These are phyloP conservation scores for Tyria jacobaeae DNA, from an alignment of 2,888 invertebrate species.

Conservation along the genomic window DNA sequence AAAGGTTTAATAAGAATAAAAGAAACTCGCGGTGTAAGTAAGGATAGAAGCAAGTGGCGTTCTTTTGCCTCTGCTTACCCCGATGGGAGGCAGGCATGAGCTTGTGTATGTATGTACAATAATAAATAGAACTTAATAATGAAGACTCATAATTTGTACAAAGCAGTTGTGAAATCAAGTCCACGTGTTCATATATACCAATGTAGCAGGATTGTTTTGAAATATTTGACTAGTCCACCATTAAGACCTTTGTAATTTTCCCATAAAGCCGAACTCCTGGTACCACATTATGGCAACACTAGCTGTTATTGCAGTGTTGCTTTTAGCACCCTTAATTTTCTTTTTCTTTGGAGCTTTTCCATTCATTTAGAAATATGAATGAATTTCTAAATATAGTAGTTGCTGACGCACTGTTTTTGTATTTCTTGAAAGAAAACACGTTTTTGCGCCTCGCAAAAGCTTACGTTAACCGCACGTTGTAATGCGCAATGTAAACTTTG, in stretches of 20 bases:
- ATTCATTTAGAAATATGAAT: slow-evolving; percentile 11
- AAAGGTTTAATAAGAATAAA: too few species aligned
- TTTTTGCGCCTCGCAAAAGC: neutral
- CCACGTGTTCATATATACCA: too few species aligned
- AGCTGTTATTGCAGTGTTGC: neutral
- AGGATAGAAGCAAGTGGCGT: too few species aligned
- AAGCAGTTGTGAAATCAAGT: too few species aligned
- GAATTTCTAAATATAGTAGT: neutral
- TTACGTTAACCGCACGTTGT: slow-evolving; percentile 11
- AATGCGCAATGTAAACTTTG: slow-evolving; percentile 15
- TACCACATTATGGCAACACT: neutral
- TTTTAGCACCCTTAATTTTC: neutral
- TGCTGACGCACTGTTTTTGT: slow-evolving; percentile 17
- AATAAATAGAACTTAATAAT: too few species aligned
- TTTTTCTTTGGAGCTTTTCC: too few species aligned
- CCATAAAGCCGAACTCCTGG: too few species aligned
- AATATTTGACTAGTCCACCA: neutral
- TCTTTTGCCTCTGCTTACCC: too few species aligned
- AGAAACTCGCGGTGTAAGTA: too few species aligned
- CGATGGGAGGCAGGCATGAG: too few species aligned
- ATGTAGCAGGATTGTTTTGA: neutral
- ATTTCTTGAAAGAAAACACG: slow-evolving; percentile 5
- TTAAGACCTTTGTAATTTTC: neutral
- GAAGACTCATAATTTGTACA: too few species aligned
- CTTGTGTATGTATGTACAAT: too few species aligned